phyloP scores from a whole-genome alignment of 2,113 vertebrate genomes.

The Oreotrochilus melanogaster region DNA sequence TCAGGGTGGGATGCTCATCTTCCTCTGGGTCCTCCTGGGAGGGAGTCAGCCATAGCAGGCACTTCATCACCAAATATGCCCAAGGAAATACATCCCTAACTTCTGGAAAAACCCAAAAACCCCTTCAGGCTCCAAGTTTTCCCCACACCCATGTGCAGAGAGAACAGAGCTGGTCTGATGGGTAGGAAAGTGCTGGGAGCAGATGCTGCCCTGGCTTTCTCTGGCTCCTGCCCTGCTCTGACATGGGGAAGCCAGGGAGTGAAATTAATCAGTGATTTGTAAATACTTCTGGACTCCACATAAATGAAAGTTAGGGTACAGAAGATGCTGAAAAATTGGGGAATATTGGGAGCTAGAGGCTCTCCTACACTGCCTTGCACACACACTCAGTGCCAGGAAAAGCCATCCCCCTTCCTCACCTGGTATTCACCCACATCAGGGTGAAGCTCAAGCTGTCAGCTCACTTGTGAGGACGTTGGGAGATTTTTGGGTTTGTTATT shows the following conservation, averaged over 20 bases:
- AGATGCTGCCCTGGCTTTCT: background rate
- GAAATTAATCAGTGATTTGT: background rate
- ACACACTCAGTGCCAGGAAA: accelerated
- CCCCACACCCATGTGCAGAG: background rate
- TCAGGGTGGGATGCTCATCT: too few relatives aligned
- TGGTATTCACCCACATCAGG: background rate
- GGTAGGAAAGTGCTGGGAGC: background rate
- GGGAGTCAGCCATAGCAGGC: background rate
- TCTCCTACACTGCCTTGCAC: background rate
- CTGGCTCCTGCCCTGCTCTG: background rate
- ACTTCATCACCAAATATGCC: background rate
- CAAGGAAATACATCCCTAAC: background rate
- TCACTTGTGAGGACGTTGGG: background rate
- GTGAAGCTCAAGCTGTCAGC: background rate
- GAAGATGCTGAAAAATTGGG: background rate
- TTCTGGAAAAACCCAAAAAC: background rate
- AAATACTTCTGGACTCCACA: background rate
- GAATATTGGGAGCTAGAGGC: accelerated
- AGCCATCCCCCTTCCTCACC: background rate
- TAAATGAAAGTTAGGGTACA: background rate
- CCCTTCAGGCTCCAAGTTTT: background rate
- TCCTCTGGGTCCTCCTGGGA: background rate
- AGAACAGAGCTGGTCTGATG: background rate
- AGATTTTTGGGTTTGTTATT: background rate
- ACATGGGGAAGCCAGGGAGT: background rate